Percentiles rank a stretch among this genome's conserved stretches.
phyloP scores from a whole-genome alignment of 1,140 invertebrate species.

The Drosophila obscura region DNA sequence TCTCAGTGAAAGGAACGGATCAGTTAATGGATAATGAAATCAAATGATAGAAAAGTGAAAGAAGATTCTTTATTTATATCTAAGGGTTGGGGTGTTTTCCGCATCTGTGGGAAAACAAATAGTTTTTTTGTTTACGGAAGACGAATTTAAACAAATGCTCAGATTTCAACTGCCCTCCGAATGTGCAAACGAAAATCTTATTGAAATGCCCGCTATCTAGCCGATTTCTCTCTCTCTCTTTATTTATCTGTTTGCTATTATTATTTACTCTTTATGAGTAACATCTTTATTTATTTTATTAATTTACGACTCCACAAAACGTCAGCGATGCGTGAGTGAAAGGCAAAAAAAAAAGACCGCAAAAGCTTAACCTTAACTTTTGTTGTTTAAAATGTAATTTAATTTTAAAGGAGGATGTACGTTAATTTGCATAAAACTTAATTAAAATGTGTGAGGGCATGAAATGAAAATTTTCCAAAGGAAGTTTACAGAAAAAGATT shows the following conservation, averaged over 20 bases:
- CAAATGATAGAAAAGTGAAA: no score
- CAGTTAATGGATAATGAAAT: no score
- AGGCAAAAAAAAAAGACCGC: conserved; percentile 39
- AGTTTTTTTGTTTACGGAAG: no score
- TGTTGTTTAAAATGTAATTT: conserved; percentile 18
- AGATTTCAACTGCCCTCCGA: no score
- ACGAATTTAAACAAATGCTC: no score
- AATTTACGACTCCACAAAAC: conserved; percentile 32
- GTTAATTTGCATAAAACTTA: conserved; percentile 41
- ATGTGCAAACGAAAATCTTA: no score
- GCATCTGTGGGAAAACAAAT: no score
- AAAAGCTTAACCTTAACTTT: conserved; percentile 37
- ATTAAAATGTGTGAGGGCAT: conserved; percentile 37
- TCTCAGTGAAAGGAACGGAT: no score
- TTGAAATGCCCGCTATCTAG: neutral
- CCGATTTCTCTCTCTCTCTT: conserved; percentile 6
- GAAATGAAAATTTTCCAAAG: conserved; percentile 1
- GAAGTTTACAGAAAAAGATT: neutral
- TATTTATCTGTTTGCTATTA: neutral
- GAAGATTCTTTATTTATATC: no score
- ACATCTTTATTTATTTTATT: conserved; percentile 52
- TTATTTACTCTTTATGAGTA: conserved; percentile 31
- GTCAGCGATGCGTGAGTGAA: conserved; percentile 53
- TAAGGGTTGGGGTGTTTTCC: no score
- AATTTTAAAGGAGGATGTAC: conserved; percentile 15